A percentile compares a stretch with the other conserved stretches of the same genome.
Evolutionary conservation across 2,113 vertebrate species (phyloP).

Genomic region (Scalopus aquaticus): DNA sequence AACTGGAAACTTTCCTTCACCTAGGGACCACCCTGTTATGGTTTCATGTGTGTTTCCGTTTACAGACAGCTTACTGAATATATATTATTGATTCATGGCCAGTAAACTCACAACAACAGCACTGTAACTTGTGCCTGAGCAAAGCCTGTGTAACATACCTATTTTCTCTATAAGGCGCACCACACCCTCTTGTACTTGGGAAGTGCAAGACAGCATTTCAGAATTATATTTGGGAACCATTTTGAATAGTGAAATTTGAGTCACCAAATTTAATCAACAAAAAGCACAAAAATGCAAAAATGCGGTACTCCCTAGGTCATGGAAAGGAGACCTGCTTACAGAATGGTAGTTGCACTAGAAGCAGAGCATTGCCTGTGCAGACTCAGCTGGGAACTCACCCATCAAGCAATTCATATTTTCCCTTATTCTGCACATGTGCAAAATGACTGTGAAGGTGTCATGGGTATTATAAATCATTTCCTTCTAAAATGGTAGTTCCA

Average conservation of each 20-base stretch:
- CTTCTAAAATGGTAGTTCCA: not conserved
- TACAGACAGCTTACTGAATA: not conserved
- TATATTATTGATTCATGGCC: not conserved
- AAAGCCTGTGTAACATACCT: not conserved
- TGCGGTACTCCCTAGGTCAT: too few species aligned
- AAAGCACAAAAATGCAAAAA: not conserved
- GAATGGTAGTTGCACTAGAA: not conserved
- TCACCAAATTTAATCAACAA: not conserved
- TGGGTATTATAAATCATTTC: not conserved
- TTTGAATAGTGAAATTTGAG: not conserved
- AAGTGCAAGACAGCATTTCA: not conserved
- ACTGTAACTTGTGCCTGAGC: not conserved
- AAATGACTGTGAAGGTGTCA: not conserved
- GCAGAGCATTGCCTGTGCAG: too few species aligned
- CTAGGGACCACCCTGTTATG: too few species aligned
- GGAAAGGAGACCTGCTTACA: not conserved
- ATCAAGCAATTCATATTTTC: not conserved
- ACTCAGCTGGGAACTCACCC: not conserved
- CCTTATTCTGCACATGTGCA: not conserved
- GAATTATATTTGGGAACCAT: not conserved
- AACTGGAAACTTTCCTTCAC: too few species aligned
- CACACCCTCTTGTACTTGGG: not conserved
- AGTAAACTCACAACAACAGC: not conserved
- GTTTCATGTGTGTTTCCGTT: not conserved
- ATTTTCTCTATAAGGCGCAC: not conserved